phyloP scores from a whole-genome alignment of 2,888 invertebrate species.

The Trichopoda pennipes region DNA sequence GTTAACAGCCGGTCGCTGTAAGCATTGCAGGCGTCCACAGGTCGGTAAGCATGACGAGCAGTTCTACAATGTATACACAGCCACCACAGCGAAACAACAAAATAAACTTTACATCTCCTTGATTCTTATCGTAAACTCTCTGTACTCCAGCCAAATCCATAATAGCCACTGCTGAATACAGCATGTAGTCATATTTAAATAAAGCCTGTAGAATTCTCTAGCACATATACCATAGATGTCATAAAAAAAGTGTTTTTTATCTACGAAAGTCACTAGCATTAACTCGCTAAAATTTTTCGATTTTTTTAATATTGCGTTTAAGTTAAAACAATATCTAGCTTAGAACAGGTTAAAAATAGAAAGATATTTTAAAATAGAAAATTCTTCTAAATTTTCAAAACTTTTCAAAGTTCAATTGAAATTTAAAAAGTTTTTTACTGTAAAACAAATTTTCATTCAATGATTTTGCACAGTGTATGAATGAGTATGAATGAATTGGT shows the following conservation, averaged over 20 bases:
- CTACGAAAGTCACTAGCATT: no score
- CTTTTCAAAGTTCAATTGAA: no score
- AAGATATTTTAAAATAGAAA: no score
- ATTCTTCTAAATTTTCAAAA: no score
- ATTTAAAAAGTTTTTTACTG: no score
- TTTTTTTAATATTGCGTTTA: no score
- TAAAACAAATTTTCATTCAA: background rate
- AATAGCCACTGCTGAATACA: constrained; percentile 94
- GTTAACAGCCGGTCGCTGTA: constrained; percentile 91
- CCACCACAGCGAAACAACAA: constrained; percentile 96
- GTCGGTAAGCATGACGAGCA: constrained; percentile 93
- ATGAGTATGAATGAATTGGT: background rate
- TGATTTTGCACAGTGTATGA: constrained; percentile 25
- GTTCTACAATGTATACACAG: constrained; percentile 91
- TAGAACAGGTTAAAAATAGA: no score
- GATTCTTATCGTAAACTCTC: constrained; percentile 88
- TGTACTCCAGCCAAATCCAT: constrained; percentile 88
- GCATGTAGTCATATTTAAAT: constrained; percentile 93
- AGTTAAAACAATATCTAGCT: no score
- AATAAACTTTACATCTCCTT: constrained; percentile 86
- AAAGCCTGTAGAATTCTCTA: constrained; percentile 94
- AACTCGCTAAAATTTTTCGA: no score
- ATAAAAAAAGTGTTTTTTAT: no score
- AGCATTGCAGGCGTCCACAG: constrained; percentile 95
- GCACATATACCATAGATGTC: constrained; percentile 97